Conservation (phyloP, 37 sponge, comb jelly and placozoan species). For the Spongilla lacustris region DNA sequence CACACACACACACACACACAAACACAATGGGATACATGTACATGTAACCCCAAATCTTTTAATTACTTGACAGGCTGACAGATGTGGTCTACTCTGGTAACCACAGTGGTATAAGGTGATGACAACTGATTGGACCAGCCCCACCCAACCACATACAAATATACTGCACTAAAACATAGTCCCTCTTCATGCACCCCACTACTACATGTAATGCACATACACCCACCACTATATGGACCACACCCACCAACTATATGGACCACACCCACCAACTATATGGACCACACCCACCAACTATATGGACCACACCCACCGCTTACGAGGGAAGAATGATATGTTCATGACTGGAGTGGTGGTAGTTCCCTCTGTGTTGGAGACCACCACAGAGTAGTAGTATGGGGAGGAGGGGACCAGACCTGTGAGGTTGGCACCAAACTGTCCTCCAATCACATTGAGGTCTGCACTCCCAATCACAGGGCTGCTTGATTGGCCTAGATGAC, state of each 20-base stretch:
- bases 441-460: conserved; percentile 3
- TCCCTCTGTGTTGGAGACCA: conserved; percentile 35
- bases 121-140: too few species aligned
- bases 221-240: neutral
- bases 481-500: neutral
- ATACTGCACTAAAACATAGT: too few species aligned
- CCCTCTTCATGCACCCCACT: too few species aligned
- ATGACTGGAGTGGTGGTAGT: neutral
- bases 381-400: conserved; percentile 37
- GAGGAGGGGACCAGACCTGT: conserved; percentile 20
- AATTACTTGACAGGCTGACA: too few species aligned
- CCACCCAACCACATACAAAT: too few species aligned
- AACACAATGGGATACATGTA: too few species aligned
- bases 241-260: neutral
- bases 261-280: too few species aligned
- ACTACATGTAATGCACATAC: neutral
- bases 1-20: too few species aligned
- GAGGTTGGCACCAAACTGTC: conserved; percentile 10
- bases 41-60: too few species aligned
- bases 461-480: neutral
- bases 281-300: too few species aligned
- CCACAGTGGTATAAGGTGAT: too few species aligned
- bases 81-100: too few species aligned
- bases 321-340: conserved; percentile 5
- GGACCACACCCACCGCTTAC: neutral